Base-by-base conservation (phyloP, 2,113 vertebrate genomes). In the Anolis sagrei region DNA sequence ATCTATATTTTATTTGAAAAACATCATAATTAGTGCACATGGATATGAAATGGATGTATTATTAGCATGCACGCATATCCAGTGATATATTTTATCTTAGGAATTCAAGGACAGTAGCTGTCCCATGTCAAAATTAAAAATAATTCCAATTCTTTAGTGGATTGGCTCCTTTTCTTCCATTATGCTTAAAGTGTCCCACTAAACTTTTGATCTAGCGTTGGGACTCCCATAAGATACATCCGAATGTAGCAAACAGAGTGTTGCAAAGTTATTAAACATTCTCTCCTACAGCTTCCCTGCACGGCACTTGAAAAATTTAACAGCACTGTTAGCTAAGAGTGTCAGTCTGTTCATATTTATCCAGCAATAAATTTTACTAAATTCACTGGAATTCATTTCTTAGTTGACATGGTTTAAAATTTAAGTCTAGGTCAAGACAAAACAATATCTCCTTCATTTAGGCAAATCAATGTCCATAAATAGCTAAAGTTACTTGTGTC, bases 1-100 rank as follows among this genome's bases (percentile, higher is more conserved):
- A 39, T 54, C 76, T 54, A 58, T 58, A 51, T 84, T 84, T 84
- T 78, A 70, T 49, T 81, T 70, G 64, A 70, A 70, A 36, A 76
- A 54, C 58, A 72, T 32, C 32, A 72, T 58, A 82, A 62, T 48
- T 8, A 21, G 25, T 62, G 54, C 34, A 49, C 29, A 64, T 64
- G 69, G 54, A 10, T 39, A 85, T 44, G 39, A 34, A 48, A 72
- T 79, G 32, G 49, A 82, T 61, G 61, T 79, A 44, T 79, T 39
- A 4, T 79, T 73, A 48, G 66, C 70, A 73, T 58, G 79, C 14
- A 64, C 29, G 13, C 5, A 5, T 74, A 49, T 49, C 73, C 44
- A 39, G 48, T 72, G 77, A 23, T 64, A 32, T 80, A 48, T 74
- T 86, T 62, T 73, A 54, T 68, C 23, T 29, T 29, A 76, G n/a